Percentiles rank a stretch among this genome's conserved stretches.
Evolutionary conservation across 2,888 invertebrate genomes (phyloP).

Genomic region (Caenorhabditis macrosperma): DNA sequence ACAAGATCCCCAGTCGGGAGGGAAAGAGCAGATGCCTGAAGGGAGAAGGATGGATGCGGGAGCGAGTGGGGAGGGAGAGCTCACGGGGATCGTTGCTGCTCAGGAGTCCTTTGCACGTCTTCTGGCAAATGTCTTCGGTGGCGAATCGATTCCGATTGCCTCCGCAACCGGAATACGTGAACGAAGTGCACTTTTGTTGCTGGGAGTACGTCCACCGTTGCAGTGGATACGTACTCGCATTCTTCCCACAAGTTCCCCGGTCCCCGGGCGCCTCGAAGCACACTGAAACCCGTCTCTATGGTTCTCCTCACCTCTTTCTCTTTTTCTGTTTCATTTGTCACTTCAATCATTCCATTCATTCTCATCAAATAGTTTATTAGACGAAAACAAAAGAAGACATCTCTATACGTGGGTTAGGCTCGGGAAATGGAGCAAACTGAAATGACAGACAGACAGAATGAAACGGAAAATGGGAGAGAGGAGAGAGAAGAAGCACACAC

Average conservation of each 20-base stretch:
- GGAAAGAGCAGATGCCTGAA: conserved; percentile 71
- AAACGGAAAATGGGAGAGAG: conserved; percentile 18
- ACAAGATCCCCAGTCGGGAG: conserved; percentile 77
- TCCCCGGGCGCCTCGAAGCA: conserved; percentile 70
- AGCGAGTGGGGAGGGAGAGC: neutral
- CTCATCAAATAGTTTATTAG: conserved; percentile 22
- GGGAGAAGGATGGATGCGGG: neutral
- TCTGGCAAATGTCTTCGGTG: conserved; percentile 62
- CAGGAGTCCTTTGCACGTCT: conserved; percentile 67
- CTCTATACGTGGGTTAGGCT: conserved; percentile 18
- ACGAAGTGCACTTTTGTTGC: conserved; percentile 46
- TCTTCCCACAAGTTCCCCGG: conserved; percentile 64
- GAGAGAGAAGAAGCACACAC: conserved; percentile 15
- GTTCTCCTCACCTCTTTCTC: neutral
- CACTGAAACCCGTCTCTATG: conserved; percentile 55
- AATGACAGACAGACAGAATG: conserved; percentile 41
- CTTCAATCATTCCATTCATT: conserved; percentile 35
- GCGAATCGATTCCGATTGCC: conserved; percentile 69
- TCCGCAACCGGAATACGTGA: conserved; percentile 68
- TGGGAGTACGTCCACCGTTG: conserved; percentile 65
- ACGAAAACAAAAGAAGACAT: conserved; percentile 9
- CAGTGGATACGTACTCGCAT: conserved; percentile 54
- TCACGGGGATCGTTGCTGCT: conserved; percentile 65
- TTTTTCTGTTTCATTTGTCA: conserved; percentile 12
- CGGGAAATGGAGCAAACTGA: conserved; percentile 38